Base-by-base conservation (phyloP, 2,797 vertebrate species). In the Hyperoplus immaculatus region DNA sequence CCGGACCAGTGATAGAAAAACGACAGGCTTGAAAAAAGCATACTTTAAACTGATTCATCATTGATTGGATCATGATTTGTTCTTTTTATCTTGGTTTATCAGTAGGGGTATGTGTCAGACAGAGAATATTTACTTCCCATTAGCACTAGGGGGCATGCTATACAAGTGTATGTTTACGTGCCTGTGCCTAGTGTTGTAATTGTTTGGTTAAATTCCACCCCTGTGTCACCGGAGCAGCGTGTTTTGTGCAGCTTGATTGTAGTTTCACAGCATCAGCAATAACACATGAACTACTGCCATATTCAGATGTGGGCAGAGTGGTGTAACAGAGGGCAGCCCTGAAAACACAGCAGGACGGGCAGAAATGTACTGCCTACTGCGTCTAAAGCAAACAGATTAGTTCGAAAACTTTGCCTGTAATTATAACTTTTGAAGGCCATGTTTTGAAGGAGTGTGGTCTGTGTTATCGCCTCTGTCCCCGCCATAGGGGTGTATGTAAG, bases 241-340 rank as follows among this genome's bases (percentile, higher is more conserved):
- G 88, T 92, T 92, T 92, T 92, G 91, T 92, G 85, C 69, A 72
- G 80, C 89, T 84, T 87, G 87, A 89, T 89, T 91, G 89, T 86
- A 64, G 81, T 93, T 93, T 88, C 82, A 88, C 92, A 78, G 88
- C 91, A 92, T 94, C 93, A 94, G 92, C 94, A 93, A 86, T 91
- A 92, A 92, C 75, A 77, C 83, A 84, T 74, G 69, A 89, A 90
- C 82, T 73, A 76, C 84, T 71, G 87, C 75, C 83, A 88, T 87
- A 80, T 89, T 89, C 74, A 83, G 79, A 88, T 80, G 78, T 72
- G 75, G 79, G 71, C 79, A 79, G 77, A 61, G 78, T 62, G 72
- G 62, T 47, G 39, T 42, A 81, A 83, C 85, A 87, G 81, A 76
- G 81, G 75, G 66, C 66, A 61, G 73, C 53, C 53, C 73, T 87